Base-by-base conservation (phyloP, 2,797 vertebrate species). In the Characodon lateralis region DNA sequence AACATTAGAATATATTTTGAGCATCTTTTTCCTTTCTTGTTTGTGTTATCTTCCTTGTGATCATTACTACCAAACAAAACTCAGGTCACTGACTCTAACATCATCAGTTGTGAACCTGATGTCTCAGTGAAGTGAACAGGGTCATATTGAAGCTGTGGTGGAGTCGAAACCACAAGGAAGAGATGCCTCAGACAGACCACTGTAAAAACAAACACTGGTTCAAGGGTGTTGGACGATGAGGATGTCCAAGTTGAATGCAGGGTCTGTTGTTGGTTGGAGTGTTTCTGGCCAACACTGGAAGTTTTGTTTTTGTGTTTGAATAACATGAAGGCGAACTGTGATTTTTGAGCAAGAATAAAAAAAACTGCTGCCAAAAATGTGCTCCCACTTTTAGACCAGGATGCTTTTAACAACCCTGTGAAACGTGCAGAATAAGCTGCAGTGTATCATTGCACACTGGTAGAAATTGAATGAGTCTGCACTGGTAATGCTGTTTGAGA, bases 131-230 rank as follows among this genome's bases (percentile, higher is more conserved):
- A 61, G 31, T 70, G 78, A 83, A 78, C 77, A 43, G 69, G 66
- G 73, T 77, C 71, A 72, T 71, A 79, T 26, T 78, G 50, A 78
- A 84, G 58, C 74, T 51, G 22, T 18, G 73, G 26, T 71, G 66
- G 72, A 77, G 73, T 77, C 68, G 78, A 88, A 83, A 48, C 59
- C 65, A 73, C 80, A 77, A 73, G 74, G 69, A 85, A 84, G 83
- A 79, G 80, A 88, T 81, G 85, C 83, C 73, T 76, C 65, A 73
- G 28, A 76, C 66, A 14, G 2, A 14, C 51, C 18, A 16, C 5
- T 20, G 51, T 91, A 86, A 90, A 89, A 92, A 90, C 93, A 84
- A 78, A 79, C 59, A 77, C 51, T 71, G 79, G 81, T 20, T 76
- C 70, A 39, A 55, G 71, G 81, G 85, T 78, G 85, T 83, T 41